Evolutionary conservation across 1,140 invertebrate genomes (phyloP), one percentile per base, ranked within the genome.

Genomic region (Calycopis cecrops): DNA sequence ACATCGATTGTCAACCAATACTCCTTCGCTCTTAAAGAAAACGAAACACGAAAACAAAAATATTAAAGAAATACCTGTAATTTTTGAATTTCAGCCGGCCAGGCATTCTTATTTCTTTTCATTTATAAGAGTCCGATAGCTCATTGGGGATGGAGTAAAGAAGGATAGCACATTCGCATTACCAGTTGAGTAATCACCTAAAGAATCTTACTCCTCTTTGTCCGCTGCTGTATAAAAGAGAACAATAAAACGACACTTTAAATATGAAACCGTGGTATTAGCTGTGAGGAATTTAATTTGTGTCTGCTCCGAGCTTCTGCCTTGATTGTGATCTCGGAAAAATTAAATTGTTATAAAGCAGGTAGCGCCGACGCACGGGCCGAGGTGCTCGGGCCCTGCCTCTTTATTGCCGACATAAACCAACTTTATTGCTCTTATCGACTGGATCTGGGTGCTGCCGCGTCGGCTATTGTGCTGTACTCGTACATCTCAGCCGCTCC

Each of bases 301-400:
- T 16, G 40, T 17, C 17, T 1, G 11, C 14, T 14, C 0, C 6
- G 14, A 44, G 40, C 40, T 9, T 44, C 40, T 16, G 40, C 17
- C 40, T 44, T 14, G 40, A 44, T 44, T 44, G 17, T 44, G 40
- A 44, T 44, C 40, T 44, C 40, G 40, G 14, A 44, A 44, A 44
- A 44, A 44, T 44, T 44, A 44, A 44, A 44, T 14, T 44, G 40
- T 16, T 16, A 44, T 44, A 44, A 44, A 44, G 14, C 40, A 9
- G 12, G 14, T 16, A 16, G 40, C 14, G 14, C 14, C 14, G 6
- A 16, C 7, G 16, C 14, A 16, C 40, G 40, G 16, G 40, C n/a
- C n/a, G n/a, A 14, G 37, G 38, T 9, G 40, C 14, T 9, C 14
- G 40, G 40, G 40, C 16, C 9, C 3, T 14, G 40, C 12, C 14